A percentile compares a stretch with the other conserved stretches of the same genome.
Evolutionary conservation across 2,797 vertebrate species (phyloP).

Genomic region (Tapirus indicus): DNA sequence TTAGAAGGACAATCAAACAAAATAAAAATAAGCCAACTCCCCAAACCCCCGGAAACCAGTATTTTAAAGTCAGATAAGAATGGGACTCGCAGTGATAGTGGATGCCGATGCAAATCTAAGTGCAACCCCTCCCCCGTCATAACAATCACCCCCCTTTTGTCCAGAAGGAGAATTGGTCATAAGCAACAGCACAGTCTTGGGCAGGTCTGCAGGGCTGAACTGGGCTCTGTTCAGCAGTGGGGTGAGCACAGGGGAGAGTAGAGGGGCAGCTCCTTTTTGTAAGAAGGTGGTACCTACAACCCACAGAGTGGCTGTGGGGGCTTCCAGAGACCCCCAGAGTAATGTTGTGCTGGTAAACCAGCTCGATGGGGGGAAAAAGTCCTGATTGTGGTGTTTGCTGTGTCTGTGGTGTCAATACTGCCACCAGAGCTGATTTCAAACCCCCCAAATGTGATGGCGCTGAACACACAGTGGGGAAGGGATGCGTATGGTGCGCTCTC

Average conservation of each 20-base stretch:
- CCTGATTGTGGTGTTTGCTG: neutral
- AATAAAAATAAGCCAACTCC: neutral
- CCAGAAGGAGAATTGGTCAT: neutral
- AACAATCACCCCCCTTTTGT: neutral
- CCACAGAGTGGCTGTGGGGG: neutral
- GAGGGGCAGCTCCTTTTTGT: neutral
- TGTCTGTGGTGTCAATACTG: neutral
- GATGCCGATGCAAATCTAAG: neutral
- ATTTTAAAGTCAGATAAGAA: neutral
- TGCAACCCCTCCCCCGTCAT: rapidly evolving
- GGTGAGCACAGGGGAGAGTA: neutral
- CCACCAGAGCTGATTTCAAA: neutral
- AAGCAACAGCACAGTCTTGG: neutral
- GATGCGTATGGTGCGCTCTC: rapidly evolving
- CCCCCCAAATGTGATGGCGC: neutral
- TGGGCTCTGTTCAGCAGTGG: neutral
- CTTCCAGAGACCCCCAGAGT: neutral
- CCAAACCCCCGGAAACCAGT: neutral
- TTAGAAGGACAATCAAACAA: neutral
- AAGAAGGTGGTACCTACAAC: neutral
- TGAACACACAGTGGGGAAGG: neutral
- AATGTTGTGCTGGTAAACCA: neutral
- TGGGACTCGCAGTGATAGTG: too few species aligned
- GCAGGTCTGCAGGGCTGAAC: neutral
- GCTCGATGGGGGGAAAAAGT: too few species aligned